These are phyloP conservation scores for Aix galericulata DNA, from an alignment of 2,113 vertebrate genomes.

Conservation along the genomic window DNA sequence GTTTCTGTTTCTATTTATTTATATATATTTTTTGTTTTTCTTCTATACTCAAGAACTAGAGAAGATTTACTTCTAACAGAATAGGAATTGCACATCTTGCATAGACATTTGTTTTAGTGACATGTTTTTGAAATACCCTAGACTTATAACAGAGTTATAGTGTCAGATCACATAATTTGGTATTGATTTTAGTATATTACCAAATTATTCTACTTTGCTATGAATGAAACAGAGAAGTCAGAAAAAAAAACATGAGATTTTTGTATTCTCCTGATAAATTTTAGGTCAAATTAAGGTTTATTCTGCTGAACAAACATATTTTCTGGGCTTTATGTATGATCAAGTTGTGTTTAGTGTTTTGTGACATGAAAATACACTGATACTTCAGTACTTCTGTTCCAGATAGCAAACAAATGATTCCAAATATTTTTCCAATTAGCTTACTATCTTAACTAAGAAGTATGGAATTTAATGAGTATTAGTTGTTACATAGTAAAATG, in stretches of 20 bases:
- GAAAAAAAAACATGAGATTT: neutral
- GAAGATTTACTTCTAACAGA: neutral
- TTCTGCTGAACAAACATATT: neutral
- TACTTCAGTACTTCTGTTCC: neutral
- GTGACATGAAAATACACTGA: neutral
- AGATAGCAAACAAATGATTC: neutral
- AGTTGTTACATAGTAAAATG: neutral
- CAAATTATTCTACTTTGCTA: neutral
- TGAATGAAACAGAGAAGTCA: neutral
- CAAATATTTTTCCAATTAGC: neutral
- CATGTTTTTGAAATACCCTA: neutral
- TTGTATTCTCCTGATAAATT: neutral
- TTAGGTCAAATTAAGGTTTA: neutral
- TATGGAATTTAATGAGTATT: neutral
- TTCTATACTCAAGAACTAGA: neutral
- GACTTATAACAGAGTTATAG: neutral
- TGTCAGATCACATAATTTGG: neutral
- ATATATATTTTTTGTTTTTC: neutral
- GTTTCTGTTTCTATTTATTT: neutral
- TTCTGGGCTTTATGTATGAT: neutral
- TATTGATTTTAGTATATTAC: neutral
- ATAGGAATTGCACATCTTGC: neutral
- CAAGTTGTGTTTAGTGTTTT: neutral
- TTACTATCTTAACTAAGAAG: neutral
- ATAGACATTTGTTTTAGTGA: neutral